These are phyloP conservation scores for Gymnoscopelus braueri DNA, from an alignment of 2,797 vertebrate species.

Conservation along the genomic window DNA sequence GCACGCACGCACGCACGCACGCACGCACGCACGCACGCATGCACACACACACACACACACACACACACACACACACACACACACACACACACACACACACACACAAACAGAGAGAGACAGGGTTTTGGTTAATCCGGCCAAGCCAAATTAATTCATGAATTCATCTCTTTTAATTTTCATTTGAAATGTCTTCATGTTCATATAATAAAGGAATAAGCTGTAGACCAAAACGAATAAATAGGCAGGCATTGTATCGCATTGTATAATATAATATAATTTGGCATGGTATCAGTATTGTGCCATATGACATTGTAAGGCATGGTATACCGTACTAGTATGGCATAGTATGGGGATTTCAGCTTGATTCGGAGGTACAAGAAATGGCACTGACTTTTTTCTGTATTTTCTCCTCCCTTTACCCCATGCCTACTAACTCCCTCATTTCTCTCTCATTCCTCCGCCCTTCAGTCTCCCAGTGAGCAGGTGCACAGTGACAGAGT, in stretches of 20 bases:
- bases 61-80: constrained; percentile 3
- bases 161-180: not conserved
- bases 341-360: constrained; percentile 2
- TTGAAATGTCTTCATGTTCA: not conserved
- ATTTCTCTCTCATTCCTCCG: constrained; percentile 20
- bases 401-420: constrained; percentile 19
- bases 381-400: constrained; percentile 11
- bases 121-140: not conserved
- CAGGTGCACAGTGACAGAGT: constrained; percentile 75
- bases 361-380: not conserved
- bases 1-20: not conserved
- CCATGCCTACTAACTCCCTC: not conserved
- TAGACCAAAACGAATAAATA: too few species aligned
- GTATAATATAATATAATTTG: not conserved
- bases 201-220: too few species aligned
- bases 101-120: not conserved
- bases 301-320: not conserved
- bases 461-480: constrained; percentile 42
- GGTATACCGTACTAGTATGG: not conserved
- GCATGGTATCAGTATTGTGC: not conserved
- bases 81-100: constrained; percentile 1
- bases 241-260: not conserved
- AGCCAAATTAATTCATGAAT: constrained; percentile 27
- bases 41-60: constrained; percentile 9
- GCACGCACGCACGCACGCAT: not conserved